A percentile compares a stretch with the other conserved stretches of the same genome.
phyloP scores from a whole-genome alignment of 2,797 vertebrate genomes.

The Cichlasoma orientale region DNA sequence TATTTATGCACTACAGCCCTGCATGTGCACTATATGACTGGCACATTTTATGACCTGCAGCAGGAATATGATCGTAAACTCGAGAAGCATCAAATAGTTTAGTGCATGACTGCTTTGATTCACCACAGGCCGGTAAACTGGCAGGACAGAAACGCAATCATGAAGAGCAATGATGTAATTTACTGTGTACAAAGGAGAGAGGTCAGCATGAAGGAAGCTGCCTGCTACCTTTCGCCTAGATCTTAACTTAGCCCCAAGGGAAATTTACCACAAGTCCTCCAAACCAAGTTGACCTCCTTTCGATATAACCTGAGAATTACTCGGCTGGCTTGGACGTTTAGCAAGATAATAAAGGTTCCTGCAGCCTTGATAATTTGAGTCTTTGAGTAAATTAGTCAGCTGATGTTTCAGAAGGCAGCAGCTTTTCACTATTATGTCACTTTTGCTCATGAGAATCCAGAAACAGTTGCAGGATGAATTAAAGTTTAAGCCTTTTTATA shows the following conservation, averaged over 20 bases:
- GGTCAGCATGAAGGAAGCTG: background rate
- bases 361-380: no score
- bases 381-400: background rate
- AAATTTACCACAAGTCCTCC: background rate
- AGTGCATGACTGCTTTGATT: slow-evolving; percentile 39
- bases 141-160: slow-evolving; percentile 3
- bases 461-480: no score
- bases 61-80: slow-evolving; percentile 46
- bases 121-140: slow-evolving; percentile 12
- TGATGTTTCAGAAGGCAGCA: background rate
- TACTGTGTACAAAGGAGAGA: background rate
- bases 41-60: slow-evolving; percentile 35
- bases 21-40: background rate
- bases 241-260: background rate
- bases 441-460: no score
- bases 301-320: background rate
- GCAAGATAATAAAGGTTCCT: background rate
- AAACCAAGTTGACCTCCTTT: background rate
- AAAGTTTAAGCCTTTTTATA: no score
- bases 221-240: background rate
- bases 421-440: no score
- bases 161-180: background rate
- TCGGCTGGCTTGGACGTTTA: background rate
- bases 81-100: background rate
- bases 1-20: slow-evolving; percentile 18